Conservation (phyloP, 2,888 invertebrate species). For the Meliscaeva auricollis region DNA sequence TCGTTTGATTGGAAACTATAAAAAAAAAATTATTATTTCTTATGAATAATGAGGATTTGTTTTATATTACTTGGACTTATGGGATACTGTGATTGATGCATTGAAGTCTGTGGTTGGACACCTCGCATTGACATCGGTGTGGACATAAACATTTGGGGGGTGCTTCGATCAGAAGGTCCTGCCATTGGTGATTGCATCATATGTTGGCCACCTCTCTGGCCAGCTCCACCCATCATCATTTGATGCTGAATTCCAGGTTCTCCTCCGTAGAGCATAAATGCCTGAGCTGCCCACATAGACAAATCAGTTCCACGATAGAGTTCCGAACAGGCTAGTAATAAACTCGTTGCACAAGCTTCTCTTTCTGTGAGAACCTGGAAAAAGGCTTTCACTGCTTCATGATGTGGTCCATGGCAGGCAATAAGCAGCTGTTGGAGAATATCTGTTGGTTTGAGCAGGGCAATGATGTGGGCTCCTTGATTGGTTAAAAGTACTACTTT, state of each 20-base stretch:
- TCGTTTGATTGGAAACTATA: slow-evolving; percentile 42
- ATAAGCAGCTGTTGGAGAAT: slow-evolving; percentile 92
- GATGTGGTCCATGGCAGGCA: slow-evolving; percentile 94
- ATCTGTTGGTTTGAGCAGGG: slow-evolving; percentile 94
- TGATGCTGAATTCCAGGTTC: slow-evolving; percentile 86
- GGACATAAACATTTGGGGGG: slow-evolving; percentile 82
- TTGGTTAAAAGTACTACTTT: slow-evolving; percentile 94
- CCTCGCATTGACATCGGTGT: slow-evolving; percentile 81
- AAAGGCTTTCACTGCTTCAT: slow-evolving; percentile 92
- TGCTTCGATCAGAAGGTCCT: slow-evolving; percentile 73
- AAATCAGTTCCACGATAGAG: slow-evolving; percentile 86
- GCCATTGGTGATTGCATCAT: slow-evolving; percentile 58
- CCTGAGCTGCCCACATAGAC: slow-evolving; percentile 94
- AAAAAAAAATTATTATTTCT: not conserved
- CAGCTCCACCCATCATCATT: slow-evolving; percentile 77
- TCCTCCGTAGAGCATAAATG: slow-evolving; percentile 96
- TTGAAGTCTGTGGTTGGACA: slow-evolving; percentile 82
- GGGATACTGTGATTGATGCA: slow-evolving; percentile 83
- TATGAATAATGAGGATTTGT: not conserved
- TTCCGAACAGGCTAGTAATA: slow-evolving; percentile 92
- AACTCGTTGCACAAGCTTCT: slow-evolving; percentile 95
- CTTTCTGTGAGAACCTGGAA: slow-evolving; percentile 93
- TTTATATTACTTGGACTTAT: slow-evolving; percentile 84
- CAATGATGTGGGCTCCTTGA: slow-evolving; percentile 93
- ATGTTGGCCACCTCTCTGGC: slow-evolving; percentile 68